These are phyloP conservation scores for Chrysomela aeneicollis DNA, from an alignment of 2,888 invertebrate species.

Conservation along the genomic window DNA sequence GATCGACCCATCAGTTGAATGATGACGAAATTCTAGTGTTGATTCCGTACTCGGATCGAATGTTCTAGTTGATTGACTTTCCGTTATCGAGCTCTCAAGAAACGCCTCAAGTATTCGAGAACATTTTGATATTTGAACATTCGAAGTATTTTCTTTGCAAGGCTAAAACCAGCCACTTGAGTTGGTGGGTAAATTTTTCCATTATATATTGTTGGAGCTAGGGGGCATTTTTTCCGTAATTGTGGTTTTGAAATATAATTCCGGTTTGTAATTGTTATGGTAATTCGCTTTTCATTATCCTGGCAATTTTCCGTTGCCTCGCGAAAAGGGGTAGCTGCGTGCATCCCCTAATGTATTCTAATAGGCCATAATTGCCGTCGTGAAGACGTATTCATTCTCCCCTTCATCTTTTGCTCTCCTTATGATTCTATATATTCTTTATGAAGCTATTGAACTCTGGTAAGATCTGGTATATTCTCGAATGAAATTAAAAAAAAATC, in stretches of 20 bases:
- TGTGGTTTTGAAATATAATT: slow-evolving; percentile 12
- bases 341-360: slow-evolving; percentile 35
- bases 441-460: background rate
- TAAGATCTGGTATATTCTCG: background rate
- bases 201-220: too few species aligned
- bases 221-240: background rate
- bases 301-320: slow-evolving; percentile 30
- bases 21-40: background rate
- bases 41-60: too few species aligned
- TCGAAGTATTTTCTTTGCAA: too few species aligned
- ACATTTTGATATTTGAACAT: too few species aligned
- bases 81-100: too few species aligned
- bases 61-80: too few species aligned
- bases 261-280: slow-evolving; percentile 33
- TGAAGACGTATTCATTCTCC: slow-evolving; percentile 26
- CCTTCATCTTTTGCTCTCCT: slow-evolving; percentile 8
- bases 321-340: slow-evolving; percentile 24
- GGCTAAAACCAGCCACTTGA: too few species aligned
- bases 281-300: slow-evolving; percentile 31
- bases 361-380: slow-evolving; percentile 36
- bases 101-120: too few species aligned
- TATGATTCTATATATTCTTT: background rate
- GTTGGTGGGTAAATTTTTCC: too few species aligned
- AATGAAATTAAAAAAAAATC: too few species aligned
- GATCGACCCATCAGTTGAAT: background rate